phyloP scores from a whole-genome alignment of 1,140 invertebrate genomes.

The Phthorimaea operculella region DNA sequence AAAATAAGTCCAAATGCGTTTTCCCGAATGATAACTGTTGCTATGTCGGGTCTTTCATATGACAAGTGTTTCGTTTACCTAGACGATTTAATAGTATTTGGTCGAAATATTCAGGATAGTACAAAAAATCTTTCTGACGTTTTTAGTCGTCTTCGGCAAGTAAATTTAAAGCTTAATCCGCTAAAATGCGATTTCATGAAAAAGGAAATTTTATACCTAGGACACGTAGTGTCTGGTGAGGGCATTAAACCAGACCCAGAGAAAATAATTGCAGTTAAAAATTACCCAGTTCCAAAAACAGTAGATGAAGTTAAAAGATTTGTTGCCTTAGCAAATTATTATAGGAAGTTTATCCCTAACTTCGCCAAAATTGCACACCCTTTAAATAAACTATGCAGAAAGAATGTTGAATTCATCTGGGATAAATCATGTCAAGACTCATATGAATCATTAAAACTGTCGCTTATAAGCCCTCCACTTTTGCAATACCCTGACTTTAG shows the following conservation, averaged over 20 bases:
- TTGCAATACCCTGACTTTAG: conserved; percentile 24
- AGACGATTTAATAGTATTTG: conserved; percentile 51
- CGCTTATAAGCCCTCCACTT: background rate
- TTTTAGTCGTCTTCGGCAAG: conserved; percentile 37
- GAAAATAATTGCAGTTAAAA: conserved; percentile 41
- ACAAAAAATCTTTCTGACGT: conserved; percentile 45
- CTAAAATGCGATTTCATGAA: conserved; percentile 45
- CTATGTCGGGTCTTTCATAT: conserved; percentile 18
- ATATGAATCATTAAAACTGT: background rate
- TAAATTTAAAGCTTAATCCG: conserved; percentile 49
- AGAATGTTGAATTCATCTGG: background rate
- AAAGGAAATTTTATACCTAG: conserved; percentile 47
- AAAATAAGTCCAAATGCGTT: conserved; percentile 21
- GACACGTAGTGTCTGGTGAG: conserved; percentile 42
- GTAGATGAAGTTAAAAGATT: conserved; percentile 48
- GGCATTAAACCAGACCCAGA: conserved; percentile 51
- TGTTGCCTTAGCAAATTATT: conserved; percentile 54
- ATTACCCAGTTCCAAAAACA: conserved; percentile 45
- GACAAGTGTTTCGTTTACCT: conserved; percentile 42
- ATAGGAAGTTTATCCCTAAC: conserved; percentile 47
- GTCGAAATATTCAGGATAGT: conserved; percentile 18
- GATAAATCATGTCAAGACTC: background rate
- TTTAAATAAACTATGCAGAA: conserved; percentile 8
- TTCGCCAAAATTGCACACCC: conserved; percentile 31
- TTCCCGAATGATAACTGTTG: conserved; percentile 18